Evolutionary conservation across 2,797 vertebrate genomes (phyloP), one percentile per base, ranked within the genome.

Genomic region (Varecia variegata): DNA sequence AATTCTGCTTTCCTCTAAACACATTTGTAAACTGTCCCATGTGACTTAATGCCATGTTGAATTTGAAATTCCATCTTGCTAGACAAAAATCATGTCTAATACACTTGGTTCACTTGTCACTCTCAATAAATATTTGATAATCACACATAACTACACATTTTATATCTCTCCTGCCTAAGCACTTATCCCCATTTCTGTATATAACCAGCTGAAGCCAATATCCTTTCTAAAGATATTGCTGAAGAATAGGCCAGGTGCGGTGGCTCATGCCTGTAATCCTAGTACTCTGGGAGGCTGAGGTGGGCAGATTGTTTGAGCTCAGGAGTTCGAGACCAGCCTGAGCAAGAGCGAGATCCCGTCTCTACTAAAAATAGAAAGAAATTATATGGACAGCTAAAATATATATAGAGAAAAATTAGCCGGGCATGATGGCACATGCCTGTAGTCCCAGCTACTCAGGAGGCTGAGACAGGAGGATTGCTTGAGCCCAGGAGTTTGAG

Each of bases 121-220:
- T 92, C 62, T 92, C 68, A 80, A 58, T 88, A 91, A 93, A 91
- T 71, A 88, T 58, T 96, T 84, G 76, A 96, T 92, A 82, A 60
- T 84, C 1, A 56, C 4, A 70, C 23, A 35, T 1, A 87, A 50
- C 58, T 93, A 15, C 81, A 97, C 95, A 94, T 77, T 43, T 87
- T 77, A 32, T 35, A 30, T 56, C 84, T 60, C 50, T 10, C 32
- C 17, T 79, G 20, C n/a, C 50, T 67, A 45, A 54, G 5, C 58
- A 67, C 67, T 76, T 88, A 54, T 35, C 93, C 32, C 32, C 54
- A n/a, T 93, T 93, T 62, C 30, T 23, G 1, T 86, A 32, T 13
- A 95, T 32, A 73, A 90, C 12, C 58, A 73, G 67, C 58, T 90
- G 92, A 97, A 97, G 80, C 43, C 79, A 32, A 12, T 5, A 56